Evolutionary conservation across 2,113 vertebrate genomes (phyloP).

Genomic region (Hippocampus barbouri): DNA sequence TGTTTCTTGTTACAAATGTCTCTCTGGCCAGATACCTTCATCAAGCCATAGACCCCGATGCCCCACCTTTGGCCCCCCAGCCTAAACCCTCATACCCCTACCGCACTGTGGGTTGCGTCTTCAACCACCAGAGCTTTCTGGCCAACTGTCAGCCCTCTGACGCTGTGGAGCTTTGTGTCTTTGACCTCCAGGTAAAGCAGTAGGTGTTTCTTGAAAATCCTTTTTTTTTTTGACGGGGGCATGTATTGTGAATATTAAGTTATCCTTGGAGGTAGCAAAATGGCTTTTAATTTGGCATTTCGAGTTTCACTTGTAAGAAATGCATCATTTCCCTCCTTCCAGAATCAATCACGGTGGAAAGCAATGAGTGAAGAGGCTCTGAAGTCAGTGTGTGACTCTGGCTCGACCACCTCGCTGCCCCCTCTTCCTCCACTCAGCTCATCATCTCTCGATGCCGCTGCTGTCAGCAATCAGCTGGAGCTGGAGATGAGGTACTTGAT

Average conservation of each 20-base stretch:
- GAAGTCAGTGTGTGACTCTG: conserved; percentile 84
- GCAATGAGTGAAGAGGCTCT: conserved; percentile 93
- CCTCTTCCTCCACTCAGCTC: conserved; percentile 84
- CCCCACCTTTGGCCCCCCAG: conserved; percentile 79
- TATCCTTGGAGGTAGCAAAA: not conserved
- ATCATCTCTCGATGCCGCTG: conserved; percentile 75
- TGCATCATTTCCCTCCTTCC: not conserved
- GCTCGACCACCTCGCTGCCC: conserved; percentile 77
- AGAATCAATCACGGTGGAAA: conserved; percentile 91
- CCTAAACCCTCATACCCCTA: conserved; percentile 85
- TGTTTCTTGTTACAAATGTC: not conserved
- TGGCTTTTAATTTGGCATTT: not conserved
- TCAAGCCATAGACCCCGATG: conserved; percentile 80
- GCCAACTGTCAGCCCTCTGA: conserved; percentile 93
- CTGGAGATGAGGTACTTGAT: conserved; percentile 85
- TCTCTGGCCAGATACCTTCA: conserved; percentile 82
- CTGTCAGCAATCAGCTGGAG: conserved; percentile 87
- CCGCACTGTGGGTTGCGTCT: conserved; percentile 87
- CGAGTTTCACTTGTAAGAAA: not conserved
- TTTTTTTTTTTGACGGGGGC: too few species aligned
- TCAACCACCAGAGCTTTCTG: conserved; percentile 88
- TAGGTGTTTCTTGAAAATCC: not conserved
- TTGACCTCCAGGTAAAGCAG: conserved; percentile 78
- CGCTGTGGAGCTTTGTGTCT: conserved; percentile 83
- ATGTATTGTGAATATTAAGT: too few species aligned